Percentiles rank a stretch among this genome's conserved stretches.
Evolutionary conservation across 2,888 invertebrate species (phyloP).

Genomic region (Ecliptopera silaceata): DNA sequence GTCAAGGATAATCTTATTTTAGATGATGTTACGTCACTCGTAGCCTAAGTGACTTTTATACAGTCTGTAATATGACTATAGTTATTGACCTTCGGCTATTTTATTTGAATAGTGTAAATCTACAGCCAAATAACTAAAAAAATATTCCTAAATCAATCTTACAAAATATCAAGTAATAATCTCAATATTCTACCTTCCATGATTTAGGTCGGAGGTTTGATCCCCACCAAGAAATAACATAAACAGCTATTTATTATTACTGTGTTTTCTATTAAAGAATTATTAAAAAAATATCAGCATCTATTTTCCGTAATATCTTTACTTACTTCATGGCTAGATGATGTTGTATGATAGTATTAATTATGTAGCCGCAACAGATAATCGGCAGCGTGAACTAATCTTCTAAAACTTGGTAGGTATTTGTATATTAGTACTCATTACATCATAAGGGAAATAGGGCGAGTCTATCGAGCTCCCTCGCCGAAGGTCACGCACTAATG

Average conservation of each 20-base stretch:
- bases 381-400: not conserved
- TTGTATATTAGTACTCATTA: constrained; percentile 49
- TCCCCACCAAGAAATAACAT: too few relatives aligned
- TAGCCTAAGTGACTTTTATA: not conserved
- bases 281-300: too few relatives aligned
- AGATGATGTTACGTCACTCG: not conserved
- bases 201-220: too few relatives aligned
- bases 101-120: not conserved
- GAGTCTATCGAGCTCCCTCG: constrained; percentile 55
- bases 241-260: too few relatives aligned
- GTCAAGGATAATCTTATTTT: constrained; percentile 4
- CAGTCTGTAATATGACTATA: not conserved
- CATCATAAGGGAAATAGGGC: constrained; percentile 72
- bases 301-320: too few relatives aligned
- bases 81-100: not conserved
- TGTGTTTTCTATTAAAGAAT: too few relatives aligned
- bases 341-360: too few relatives aligned
- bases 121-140: too few relatives aligned
- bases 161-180: too few relatives aligned
- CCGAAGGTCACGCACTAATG: constrained; percentile 67
- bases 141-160: too few relatives aligned
- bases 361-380: not conserved
- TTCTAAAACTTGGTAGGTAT: constrained; percentile 6
- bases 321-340: too few relatives aligned
- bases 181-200: too few relatives aligned